Percentiles rank a stretch among this genome's conserved stretches.
Conservation (phyloP, 2,888 invertebrate genomes). For the Torymus aiolomorphi region DNA sequence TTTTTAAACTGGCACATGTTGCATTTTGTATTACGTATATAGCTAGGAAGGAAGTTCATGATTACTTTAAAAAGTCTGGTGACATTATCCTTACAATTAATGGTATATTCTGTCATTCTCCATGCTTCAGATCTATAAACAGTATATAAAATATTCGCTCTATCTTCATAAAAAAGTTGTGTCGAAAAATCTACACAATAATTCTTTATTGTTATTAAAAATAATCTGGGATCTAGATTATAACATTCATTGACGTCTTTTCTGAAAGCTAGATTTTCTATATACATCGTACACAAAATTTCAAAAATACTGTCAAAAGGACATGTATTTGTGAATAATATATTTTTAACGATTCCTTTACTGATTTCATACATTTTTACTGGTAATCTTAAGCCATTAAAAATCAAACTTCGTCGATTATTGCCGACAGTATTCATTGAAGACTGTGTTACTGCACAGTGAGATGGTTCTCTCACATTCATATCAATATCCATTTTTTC, state of each 20-base stretch:
- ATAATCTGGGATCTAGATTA: too few species aligned
- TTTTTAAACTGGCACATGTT: background rate
- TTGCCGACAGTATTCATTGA: too few species aligned
- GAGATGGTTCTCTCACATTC: too few species aligned
- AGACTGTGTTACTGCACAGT: too few species aligned
- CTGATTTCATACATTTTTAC: background rate
- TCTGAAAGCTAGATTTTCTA: background rate
- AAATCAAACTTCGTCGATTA: background rate
- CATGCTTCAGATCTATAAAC: background rate
- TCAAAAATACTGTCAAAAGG: conserved; percentile 21
- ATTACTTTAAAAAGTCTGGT: background rate
- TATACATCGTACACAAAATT: conserved; percentile 10
- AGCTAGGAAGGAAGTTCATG: conserved; percentile 3
- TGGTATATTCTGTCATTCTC: background rate
- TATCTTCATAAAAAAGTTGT: conserved; percentile 2
- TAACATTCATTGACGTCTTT: conserved; percentile 3
- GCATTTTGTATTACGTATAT: background rate
- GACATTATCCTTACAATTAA: conserved; percentile 12
- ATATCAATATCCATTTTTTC: too few species aligned
- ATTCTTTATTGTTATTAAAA: background rate
- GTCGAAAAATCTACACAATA: conserved; percentile 1
- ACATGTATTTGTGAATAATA: conserved; percentile 7
- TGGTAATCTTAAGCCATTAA: conserved; percentile 1
- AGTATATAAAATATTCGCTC: conserved; percentile 10
- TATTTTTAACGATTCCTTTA: background rate